Evolutionary conservation across 2,113 vertebrate genomes (phyloP), one percentile per base, ranked within the genome.

Genomic region (Shinisaurus crocodilurus): DNA sequence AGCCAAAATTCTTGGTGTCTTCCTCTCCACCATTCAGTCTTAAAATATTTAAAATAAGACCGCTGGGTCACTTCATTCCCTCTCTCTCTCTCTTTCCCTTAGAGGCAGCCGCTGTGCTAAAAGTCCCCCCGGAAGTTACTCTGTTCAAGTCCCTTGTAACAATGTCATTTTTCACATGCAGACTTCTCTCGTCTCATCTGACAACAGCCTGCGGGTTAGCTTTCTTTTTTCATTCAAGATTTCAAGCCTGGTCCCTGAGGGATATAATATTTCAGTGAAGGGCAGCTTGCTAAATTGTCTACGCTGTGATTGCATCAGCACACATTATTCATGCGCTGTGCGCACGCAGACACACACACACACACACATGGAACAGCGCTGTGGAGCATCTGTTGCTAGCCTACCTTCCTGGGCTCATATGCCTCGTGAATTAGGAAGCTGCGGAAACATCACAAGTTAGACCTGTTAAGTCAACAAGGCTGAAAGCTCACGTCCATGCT

Each of bases 1-100:
- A 90, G 89, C 87, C 89, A 80, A 91, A 90, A 81, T 88, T 89
- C 87, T 57, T 29, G 76, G 88, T 3, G 3, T 92, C 40, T 37
- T 90, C 54, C 37, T 88, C n/a, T 85, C 92, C 72, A 25, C 20
- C 0, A 57, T 85, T 69, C 1, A 9, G 10, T 32, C 18, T 34
- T 63, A n/a, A 57, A 84, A 63, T 89, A 74, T 76, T 83, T 75
- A n/a, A 7, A 45, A 83, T 25, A 63, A 48, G 43, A 63, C 74
- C 18, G 70, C 7, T 60, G 25, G n/a, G 43, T 50, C 65, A 80
- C 10, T 65, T 20, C 12, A 12, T 12, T 85, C 25, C 12, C 40
- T 25, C 76, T 15, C 27, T 5, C 15, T 37, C 3, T 40, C 10
- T 34, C 57, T 57, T 29, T 57, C 54, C 57, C 48, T 48, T 50